Evolutionary conservation across 2,113 vertebrate genomes (phyloP), one percentile per base, ranked within the genome.

Genomic region (Gallinago jamesoni): DNA sequence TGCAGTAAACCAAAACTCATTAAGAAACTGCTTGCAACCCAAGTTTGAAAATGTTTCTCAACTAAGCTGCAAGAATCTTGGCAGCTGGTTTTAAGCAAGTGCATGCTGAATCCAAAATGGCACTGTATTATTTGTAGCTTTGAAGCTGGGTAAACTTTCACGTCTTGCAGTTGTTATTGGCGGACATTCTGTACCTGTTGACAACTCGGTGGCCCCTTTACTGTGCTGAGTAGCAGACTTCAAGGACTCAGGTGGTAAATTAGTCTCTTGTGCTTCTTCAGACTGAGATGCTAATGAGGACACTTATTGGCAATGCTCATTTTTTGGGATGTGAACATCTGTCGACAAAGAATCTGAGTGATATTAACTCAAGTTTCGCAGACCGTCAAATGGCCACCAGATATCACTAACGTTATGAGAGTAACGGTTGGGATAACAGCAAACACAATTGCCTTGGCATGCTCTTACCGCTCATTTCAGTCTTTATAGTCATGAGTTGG

Each of bases 181-280:
- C 28, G 35, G 18, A 47, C 7, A 0, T 45, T 28, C 37, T 6
- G 56, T 76, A 45, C 30, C 60, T 60, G 56, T 30, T 31, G 39
- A 52, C 41, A 12, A 13, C 68, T 37, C 3, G 0, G 64, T 5
- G 3, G 31, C 37, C 27, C 48, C 43, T 25, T 70, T n/a, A 0
- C 35, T 33, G 25, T 21, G 74, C 56, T 45, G 37, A 63, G 41
- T 0, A 72, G 43, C 48, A 55, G 45, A 15, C 50, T 55, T 62
- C 76, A 63, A 60, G 70, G 78, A 23, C 56, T 63, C 13, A 3
- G 66, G 57, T 25, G 47, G 70, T 52, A 63, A 67, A 75, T 55
- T 4, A 47, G 28, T 21, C 53, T 77, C 12, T 2, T 39, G 39
- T n/a, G 31, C 45, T 69, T 39, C 30, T 50, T 72, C 75, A 77